These are phyloP conservation scores for Perccottus glenii DNA, from an alignment of 2,113 vertebrate species.

Conservation along the genomic window DNA sequence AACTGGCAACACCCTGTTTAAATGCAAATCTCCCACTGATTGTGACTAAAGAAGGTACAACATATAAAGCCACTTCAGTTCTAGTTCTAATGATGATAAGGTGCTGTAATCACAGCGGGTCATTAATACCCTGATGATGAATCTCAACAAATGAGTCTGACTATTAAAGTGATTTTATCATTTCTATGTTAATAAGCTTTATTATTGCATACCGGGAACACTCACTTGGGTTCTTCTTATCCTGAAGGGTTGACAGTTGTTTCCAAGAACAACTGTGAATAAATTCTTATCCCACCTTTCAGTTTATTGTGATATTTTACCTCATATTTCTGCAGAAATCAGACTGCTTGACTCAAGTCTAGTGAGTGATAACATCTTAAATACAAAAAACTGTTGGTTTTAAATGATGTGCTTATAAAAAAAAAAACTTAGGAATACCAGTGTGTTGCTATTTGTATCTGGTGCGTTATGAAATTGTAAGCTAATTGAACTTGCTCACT, in stretches of 20 bases:
- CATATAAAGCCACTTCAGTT: not conserved
- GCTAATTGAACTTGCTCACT: conserved; percentile 57
- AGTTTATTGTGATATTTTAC: conserved; percentile 35
- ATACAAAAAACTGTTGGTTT: conserved; percentile 17
- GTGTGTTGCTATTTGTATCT: conserved; percentile 35
- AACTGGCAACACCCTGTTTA: too few relatives aligned
- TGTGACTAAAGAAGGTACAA: not conserved
- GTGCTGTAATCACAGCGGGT: conserved; percentile 6
- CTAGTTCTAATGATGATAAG: conserved; percentile 1
- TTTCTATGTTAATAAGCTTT: conserved; percentile 38
- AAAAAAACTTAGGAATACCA: conserved; percentile 5
- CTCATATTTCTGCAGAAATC: conserved; percentile 16
- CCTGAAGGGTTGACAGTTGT: conserved; percentile 36
- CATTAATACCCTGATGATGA: conserved; percentile 27
- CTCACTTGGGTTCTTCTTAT: conserved; percentile 17
- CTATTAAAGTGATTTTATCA: conserved; percentile 28
- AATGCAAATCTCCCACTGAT: conserved; percentile 9
- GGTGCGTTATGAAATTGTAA: conserved; percentile 54
- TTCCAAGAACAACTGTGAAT: conserved; percentile 37
- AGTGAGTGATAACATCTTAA: conserved; percentile 10
- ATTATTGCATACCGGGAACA: conserved; percentile 25
- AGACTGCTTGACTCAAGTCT: conserved; percentile 3
- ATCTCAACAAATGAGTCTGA: conserved; percentile 21
- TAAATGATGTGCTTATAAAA: conserved; percentile 15
- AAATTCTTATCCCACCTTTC: conserved; percentile 15